phyloP scores from a whole-genome alignment of 2,888 invertebrate genomes.

The Papilio elwesi region DNA sequence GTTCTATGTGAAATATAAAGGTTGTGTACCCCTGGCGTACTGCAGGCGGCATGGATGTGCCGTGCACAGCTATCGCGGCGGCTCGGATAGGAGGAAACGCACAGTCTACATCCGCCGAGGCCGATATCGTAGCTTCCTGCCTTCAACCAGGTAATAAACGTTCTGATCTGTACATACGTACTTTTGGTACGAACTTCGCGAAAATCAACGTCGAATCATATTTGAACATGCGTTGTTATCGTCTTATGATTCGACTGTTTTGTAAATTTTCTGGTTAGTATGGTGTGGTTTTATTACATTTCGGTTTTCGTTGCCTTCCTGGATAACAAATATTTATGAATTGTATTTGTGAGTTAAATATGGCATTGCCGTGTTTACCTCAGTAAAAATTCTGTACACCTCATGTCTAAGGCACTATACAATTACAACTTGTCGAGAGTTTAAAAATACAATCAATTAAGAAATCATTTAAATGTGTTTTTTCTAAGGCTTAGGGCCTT shows the following conservation, averaged over 20 bases:
- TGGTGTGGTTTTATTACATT: not conserved
- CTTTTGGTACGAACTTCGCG: not conserved
- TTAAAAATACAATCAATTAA: too few relatives aligned
- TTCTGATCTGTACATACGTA: slow-evolving; percentile 19
- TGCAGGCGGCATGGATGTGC: slow-evolving; percentile 38
- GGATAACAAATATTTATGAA: not conserved
- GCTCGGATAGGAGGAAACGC: slow-evolving; percentile 41
- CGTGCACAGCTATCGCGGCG: slow-evolving; percentile 38
- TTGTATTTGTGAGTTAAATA: not conserved
- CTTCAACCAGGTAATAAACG: slow-evolving; percentile 38
- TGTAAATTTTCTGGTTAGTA: slow-evolving; percentile 52
- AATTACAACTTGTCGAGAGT: too few relatives aligned
- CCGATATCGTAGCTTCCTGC: slow-evolving; percentile 64
- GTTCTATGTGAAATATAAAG: not conserved
- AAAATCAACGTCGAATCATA: slow-evolving; percentile 2
- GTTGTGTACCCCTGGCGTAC: not conserved
- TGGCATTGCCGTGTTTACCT: too few relatives aligned
- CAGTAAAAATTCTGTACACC: too few relatives aligned
- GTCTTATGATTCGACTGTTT: slow-evolving; percentile 51
- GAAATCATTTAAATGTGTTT: too few relatives aligned
- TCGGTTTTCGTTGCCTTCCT: not conserved
- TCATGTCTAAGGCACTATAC: too few relatives aligned
- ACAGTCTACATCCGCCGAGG: slow-evolving; percentile 55
- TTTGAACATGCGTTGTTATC: slow-evolving; percentile 11
- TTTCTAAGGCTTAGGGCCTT: too few relatives aligned